Conservation (phyloP, 2,797 vertebrate species). For the Dicrostonyx torquatus region DNA sequence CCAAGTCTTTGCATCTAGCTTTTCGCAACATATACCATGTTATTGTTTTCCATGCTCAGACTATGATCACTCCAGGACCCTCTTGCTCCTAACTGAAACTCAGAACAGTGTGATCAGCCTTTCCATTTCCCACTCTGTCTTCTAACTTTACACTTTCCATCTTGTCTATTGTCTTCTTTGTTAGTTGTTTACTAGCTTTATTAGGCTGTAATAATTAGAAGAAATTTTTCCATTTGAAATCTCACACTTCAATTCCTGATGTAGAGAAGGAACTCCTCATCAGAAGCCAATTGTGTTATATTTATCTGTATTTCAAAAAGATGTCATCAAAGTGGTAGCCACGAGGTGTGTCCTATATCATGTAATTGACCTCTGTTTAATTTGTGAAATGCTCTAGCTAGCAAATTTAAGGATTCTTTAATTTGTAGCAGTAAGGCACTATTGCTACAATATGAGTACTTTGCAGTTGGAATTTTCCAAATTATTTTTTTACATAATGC, state of each 20-base stretch:
- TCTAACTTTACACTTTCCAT: slow-evolving; percentile 34
- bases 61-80: neutral
- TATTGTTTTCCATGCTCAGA: neutral
- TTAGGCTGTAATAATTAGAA: slow-evolving; percentile 49
- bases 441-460: neutral
- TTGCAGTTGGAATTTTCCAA: slow-evolving; percentile 37
- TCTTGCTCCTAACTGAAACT: neutral
- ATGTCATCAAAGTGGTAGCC: slow-evolving; percentile 27
- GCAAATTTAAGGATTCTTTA: slow-evolving; percentile 29
- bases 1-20: neutral
- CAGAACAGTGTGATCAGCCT: neutral
- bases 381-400: slow-evolving; percentile 48
- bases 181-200: neutral
- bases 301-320: neutral
- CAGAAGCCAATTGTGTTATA: neutral
- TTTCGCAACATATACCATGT: neutral
- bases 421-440: slow-evolving; percentile 22
- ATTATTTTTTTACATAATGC: too few relatives aligned
- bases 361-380: slow-evolving; percentile 38
- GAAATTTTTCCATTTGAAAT: slow-evolving; percentile 36
- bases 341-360: neutral
- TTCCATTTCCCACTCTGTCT: neutral
- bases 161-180: slow-evolving; percentile 36
- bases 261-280: neutral
- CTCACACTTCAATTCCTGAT: slow-evolving; percentile 19